Percentiles rank a stretch among this genome's conserved stretches.
Conservation (phyloP, 2,113 vertebrate species). For the Otus sunia region DNA sequence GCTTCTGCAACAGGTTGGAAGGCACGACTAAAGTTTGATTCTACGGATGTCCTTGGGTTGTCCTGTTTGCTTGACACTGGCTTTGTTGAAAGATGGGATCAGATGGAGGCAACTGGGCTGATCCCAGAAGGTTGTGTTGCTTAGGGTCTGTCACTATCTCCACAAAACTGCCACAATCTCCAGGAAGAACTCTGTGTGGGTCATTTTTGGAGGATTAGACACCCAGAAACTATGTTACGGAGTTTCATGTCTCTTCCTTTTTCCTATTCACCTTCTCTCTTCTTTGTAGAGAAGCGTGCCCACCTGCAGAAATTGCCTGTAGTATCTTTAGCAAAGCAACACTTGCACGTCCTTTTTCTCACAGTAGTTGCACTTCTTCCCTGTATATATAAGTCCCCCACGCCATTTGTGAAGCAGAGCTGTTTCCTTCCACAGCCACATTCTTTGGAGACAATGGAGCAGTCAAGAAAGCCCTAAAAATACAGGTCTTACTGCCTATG, state of each 20-base stretch:
- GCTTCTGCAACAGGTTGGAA: not conserved
- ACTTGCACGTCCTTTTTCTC: not conserved
- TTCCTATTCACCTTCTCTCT: not conserved
- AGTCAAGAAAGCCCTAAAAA: not conserved
- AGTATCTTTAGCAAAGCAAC: not conserved
- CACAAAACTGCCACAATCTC: not conserved
- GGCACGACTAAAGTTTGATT: not conserved
- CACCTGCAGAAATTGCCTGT: not conserved
- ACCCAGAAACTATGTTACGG: rapidly evolving
- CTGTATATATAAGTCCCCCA: not conserved
- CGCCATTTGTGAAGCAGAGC: not conserved
- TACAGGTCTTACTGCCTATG: rapidly evolving
- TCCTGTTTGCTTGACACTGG: not conserved
- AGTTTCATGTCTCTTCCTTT: not conserved
- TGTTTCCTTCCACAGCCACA: not conserved
- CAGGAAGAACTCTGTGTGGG: not conserved
- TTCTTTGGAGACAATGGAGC: not conserved
- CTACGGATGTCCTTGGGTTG: not conserved
- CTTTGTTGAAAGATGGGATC: not conserved
- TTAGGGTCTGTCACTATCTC: not conserved
- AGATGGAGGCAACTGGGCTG: not conserved
- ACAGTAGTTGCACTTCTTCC: not conserved
- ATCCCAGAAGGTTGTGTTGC: not conserved
- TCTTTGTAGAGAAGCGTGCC: not conserved
- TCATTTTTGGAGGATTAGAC: not conserved